Evolutionary conservation across 2,113 vertebrate species (phyloP), one percentile per base, ranked within the genome.

Genomic region (Lophotis ruficrista): DNA sequence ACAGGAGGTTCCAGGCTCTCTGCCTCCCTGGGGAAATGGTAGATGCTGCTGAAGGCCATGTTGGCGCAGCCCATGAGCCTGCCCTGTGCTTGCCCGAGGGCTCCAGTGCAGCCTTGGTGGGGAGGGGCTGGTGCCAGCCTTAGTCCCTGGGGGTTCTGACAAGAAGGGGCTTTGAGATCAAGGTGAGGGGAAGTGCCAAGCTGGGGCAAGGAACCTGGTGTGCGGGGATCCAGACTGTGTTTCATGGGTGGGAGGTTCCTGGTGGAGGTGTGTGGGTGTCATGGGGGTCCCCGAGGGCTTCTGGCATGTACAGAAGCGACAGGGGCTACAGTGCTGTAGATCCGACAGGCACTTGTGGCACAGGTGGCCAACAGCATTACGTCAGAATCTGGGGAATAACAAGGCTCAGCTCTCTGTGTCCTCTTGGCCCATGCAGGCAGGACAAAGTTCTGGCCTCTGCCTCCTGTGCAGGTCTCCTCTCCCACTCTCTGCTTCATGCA

Each of bases 151-250:
- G 48, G 17, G 48, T 50, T 22, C 48, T 50, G 48, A 22, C 22
- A 20, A 22, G 48, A 50, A 22, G 21, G 23, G 48, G 48, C 48
- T 23, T 50, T 23, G 22, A 22, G 48, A 50, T 50, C 20, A 50
- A 22, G 48, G 48, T 50, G 48, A 41, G 48, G 48, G 48, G 22
- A 7, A 50, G 48, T 50, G n/a, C 66, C 47, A 28, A 17, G 7
- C 47, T 18, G 41, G 37, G 50, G 35, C 47, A 54, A 3, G 9
- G 28, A 0, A 8, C 28, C 6, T 5, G 8, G 24, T 6, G 8
- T 14, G 33, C 22, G n/a, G 66, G 23, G 23, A 17, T 90, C 33
- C 45, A 38, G 37, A 7, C 43, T 69, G 30, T 9, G 8, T 11
- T 10, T 58, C 25, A 18, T 41, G 41, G 3, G 7, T 51, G 33